Evolutionary conservation across 2,797 vertebrate genomes (phyloP).

Genomic region (Cyclopterus lumpus): DNA sequence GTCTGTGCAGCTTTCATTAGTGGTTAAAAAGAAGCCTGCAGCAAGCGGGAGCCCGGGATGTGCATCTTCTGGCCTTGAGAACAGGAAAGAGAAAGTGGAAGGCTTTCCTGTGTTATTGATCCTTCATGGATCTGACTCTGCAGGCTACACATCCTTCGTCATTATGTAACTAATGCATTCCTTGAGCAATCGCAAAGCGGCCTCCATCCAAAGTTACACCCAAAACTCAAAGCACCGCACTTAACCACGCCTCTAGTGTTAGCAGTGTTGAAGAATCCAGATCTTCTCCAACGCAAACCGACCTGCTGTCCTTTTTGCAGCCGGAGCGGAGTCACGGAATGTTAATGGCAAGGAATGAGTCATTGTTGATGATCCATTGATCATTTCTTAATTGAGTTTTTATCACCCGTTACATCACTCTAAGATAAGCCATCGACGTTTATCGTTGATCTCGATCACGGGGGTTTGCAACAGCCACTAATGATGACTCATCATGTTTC

Average conservation of each 20-base stretch:
- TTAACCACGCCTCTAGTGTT: slow-evolving; percentile 35
- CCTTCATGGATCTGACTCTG: slow-evolving; percentile 40
- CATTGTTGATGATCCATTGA: slow-evolving; percentile 19
- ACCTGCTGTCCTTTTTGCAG: slow-evolving; percentile 34
- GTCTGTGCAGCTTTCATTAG: slow-evolving; percentile 41
- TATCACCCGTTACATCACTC: slow-evolving; percentile 22
- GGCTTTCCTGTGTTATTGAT: slow-evolving; percentile 47
- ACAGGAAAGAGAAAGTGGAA: slow-evolving; percentile 24
- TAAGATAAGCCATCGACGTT: slow-evolving; percentile 1
- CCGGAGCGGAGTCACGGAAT: slow-evolving; percentile 4
- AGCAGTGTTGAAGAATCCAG: slow-evolving; percentile 43
- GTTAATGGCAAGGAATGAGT: neutral
- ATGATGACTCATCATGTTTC: slow-evolving; percentile 21
- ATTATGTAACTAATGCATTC: slow-evolving; percentile 51
- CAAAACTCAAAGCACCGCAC: slow-evolving; percentile 34
- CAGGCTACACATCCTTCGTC: slow-evolving; percentile 33
- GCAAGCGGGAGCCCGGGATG: slow-evolving; percentile 22
- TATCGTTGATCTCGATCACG: slow-evolving; percentile 10
- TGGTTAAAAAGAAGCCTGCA: neutral
- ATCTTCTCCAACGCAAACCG: slow-evolving; percentile 39
- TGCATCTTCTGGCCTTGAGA: slow-evolving; percentile 37
- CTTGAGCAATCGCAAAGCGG: slow-evolving; percentile 49
- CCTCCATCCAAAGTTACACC: slow-evolving; percentile 35
- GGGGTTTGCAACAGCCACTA: neutral
- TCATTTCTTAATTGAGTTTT: slow-evolving; percentile 25